Percentiles rank a stretch among this genome's conserved stretches.
phyloP scores from a whole-genome alignment of 1,140 invertebrate species.

The Bradynema listronoti region DNA sequence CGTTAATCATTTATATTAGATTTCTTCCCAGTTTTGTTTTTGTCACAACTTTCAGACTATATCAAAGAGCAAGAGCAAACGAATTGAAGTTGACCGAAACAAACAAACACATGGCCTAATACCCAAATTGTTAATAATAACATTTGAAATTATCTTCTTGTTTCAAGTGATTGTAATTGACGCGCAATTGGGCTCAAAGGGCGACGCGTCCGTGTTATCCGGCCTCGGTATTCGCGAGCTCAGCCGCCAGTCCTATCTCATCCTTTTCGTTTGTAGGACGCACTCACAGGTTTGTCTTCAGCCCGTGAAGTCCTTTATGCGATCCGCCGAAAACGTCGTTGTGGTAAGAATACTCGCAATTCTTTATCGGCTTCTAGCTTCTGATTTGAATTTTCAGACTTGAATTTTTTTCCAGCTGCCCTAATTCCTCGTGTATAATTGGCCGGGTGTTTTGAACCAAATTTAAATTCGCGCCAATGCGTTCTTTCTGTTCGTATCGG shows the following conservation, averaged over 20 bases:
- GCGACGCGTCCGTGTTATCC: conserved; percentile 18
- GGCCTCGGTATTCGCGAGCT: conserved; percentile 17
- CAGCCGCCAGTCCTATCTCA: conserved; percentile 31
- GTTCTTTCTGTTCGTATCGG: too few species aligned
- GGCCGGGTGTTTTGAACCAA: too few species aligned
- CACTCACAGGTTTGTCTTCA: conserved; percentile 12
- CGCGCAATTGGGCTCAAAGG: conserved; percentile 15
- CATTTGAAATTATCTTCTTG: conserved; percentile 2
- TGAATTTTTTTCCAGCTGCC: too few species aligned
- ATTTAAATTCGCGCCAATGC: too few species aligned
- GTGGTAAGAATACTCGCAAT: conserved; percentile 16
- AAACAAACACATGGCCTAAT: too few species aligned
- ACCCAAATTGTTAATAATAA: neutral
- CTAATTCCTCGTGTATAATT: too few species aligned
- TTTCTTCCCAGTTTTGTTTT: too few species aligned
- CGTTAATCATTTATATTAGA: too few species aligned
- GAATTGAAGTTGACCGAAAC: too few species aligned
- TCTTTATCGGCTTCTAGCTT: neutral
- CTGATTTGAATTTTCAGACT: neutral
- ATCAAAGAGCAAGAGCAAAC: too few species aligned
- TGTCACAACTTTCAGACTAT: too few species aligned
- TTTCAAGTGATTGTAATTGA: conserved; percentile 34
- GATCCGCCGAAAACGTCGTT: conserved; percentile 28
- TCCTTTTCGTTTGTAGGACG: conserved; percentile 24
- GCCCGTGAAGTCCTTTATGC: conserved; percentile 1